phyloP scores from a whole-genome alignment of 2,113 vertebrate genomes.

The Arothron firmamentum region DNA sequence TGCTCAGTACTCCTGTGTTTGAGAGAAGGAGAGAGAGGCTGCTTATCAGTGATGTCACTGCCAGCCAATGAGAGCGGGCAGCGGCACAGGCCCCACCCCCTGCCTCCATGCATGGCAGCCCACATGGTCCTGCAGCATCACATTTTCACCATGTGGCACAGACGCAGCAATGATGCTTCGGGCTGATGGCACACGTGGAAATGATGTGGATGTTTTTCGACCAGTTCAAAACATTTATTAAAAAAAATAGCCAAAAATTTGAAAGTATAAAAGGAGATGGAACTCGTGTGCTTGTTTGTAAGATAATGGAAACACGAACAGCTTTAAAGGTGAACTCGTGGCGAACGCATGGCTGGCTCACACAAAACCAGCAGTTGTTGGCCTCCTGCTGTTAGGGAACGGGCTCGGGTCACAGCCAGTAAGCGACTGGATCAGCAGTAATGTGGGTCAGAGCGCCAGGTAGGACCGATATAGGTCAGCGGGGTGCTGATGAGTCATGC shows the following conservation, averaged over 20 bases:
- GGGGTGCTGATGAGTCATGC: conserved; percentile 54
- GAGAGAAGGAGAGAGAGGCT: conserved; percentile 13
- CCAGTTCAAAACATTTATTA: no score
- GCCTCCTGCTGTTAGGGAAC: conserved; percentile 16
- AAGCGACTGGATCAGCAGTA: conserved; percentile 43
- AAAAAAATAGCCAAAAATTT: no score
- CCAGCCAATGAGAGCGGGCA: conserved; percentile 69
- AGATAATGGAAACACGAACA: no score
- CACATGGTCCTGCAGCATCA: conserved; percentile 62
- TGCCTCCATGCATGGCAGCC: conserved; percentile 41
- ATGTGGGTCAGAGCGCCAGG: conserved; percentile 58
- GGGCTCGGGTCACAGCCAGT: conserved; percentile 21
- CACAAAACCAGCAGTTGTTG: neutral
- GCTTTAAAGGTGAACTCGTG: no score
- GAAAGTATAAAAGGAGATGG: no score
- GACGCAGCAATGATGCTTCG: conserved; percentile 33
- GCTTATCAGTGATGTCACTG: conserved; percentile 77
- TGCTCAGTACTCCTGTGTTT: conserved; percentile 1
- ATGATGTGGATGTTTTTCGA: no score
- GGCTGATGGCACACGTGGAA: conserved; percentile 13
- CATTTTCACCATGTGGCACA: conserved; percentile 53
- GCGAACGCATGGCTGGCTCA: neutral
- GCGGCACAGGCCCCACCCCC: conserved; percentile 51
- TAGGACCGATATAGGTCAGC: conserved; percentile 60
- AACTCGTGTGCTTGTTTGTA: no score